phyloP scores from a whole-genome alignment of 1,140 invertebrate genomes.

The Aethina tumida region DNA sequence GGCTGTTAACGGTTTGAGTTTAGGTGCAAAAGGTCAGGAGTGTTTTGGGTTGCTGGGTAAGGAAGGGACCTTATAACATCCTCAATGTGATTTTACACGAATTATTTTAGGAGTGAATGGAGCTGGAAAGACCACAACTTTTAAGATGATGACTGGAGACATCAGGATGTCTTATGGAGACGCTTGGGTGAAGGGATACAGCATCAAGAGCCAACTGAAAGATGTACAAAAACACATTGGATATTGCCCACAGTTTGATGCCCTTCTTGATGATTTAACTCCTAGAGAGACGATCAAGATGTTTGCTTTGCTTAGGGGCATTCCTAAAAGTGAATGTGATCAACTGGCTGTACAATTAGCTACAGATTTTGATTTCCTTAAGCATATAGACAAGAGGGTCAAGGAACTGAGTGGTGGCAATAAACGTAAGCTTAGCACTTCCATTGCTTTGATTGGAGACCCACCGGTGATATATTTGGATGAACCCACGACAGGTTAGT shows the following conservation, averaged over 20 bases:
- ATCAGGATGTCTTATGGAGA: constrained; percentile 37
- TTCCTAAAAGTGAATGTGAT: constrained; percentile 39
- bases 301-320: constrained; percentile 63
- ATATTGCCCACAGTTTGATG: constrained; percentile 78
- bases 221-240: constrained; percentile 45
- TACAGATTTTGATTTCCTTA: constrained; percentile 37
- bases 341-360: constrained; percentile 31
- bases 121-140: constrained; percentile 66
- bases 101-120: constrained; percentile 86
- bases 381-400: constrained; percentile 44
- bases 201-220: constrained; percentile 42
- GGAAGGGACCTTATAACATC: too few relatives aligned
- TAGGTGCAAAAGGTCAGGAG: constrained; percentile 49
- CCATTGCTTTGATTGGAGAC: constrained; percentile 80
- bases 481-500: constrained; percentile 61
- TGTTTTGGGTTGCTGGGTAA: constrained; percentile 85
- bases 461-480: constrained; percentile 79
- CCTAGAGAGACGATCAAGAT: constrained; percentile 65
- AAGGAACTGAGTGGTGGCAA: constrained; percentile 79
- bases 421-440: constrained; percentile 87
- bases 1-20: constrained; percentile 61
- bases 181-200: constrained; percentile 34
- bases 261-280: constrained; percentile 67
- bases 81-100: too few relatives aligned
- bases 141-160: constrained; percentile 83